These are phyloP conservation scores for Chloroclysta siterata DNA, from an alignment of 2,888 invertebrate species.

Conservation along the genomic window DNA sequence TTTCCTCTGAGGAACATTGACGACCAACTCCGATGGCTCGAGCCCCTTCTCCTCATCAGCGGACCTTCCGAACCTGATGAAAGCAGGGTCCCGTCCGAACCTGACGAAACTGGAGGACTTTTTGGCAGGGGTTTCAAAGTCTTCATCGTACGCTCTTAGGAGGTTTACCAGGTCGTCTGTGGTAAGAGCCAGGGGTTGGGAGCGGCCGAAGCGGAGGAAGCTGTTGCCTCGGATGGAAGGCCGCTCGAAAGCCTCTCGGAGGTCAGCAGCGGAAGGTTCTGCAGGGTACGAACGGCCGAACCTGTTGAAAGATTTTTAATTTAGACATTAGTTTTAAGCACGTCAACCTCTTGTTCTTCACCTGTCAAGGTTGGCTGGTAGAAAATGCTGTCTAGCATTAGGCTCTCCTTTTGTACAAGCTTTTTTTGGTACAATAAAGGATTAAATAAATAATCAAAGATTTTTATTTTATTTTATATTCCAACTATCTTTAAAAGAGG, in stretches of 20 bases:
- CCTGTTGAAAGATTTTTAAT: slow-evolving; percentile 48
- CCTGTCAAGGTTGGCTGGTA: too few relatives aligned
- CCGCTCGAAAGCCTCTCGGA: slow-evolving; percentile 66
- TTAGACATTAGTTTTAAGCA: background rate
- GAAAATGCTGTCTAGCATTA: too few relatives aligned
- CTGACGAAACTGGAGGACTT: slow-evolving; percentile 70
- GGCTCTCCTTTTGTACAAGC: too few relatives aligned
- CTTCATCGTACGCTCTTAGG: slow-evolving; percentile 70
- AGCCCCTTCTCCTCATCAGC: slow-evolving; percentile 63
- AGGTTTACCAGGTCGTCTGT: slow-evolving; percentile 72
- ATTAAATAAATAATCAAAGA: too few relatives aligned
- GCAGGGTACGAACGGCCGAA: slow-evolving; percentile 76
- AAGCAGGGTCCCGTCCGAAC: slow-evolving; percentile 75
- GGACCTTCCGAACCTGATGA: slow-evolving; percentile 79
- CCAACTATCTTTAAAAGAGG: too few relatives aligned
- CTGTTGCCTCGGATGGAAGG: slow-evolving; percentile 68
- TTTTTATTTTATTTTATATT: too few relatives aligned
- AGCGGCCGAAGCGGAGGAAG: slow-evolving; percentile 75
- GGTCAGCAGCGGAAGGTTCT: slow-evolving; percentile 72
- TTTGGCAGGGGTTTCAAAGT: slow-evolving; percentile 65
- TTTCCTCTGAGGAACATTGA: slow-evolving; percentile 70
- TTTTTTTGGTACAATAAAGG: too few relatives aligned
- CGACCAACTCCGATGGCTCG: slow-evolving; percentile 52
- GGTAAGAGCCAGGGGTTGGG: slow-evolving; percentile 66
- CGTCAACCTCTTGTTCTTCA: too few relatives aligned